Base-by-base conservation (phyloP, 2,113 vertebrate species). In the Ifrita kowaldi region DNA sequence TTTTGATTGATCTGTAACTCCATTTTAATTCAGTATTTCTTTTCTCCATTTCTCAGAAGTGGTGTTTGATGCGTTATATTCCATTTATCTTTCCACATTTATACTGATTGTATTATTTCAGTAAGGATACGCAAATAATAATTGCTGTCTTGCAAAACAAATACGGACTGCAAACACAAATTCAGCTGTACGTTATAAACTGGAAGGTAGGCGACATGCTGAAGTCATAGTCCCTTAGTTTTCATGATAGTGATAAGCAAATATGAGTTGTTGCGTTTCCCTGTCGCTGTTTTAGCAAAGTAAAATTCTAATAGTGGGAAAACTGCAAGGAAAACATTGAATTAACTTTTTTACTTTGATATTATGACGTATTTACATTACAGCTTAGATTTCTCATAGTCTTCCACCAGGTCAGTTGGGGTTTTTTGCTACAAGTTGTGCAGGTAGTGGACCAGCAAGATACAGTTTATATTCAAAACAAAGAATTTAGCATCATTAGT, bases 381-480 rank as follows among this genome's bases (percentile, higher is more conserved):
- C 2, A 78, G 9, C 2, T 12, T 68, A 49, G 4, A 4, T 50
- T 22, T 56, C 10, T 28, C 30, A 33, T 37, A 41, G 23, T n/a
- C 15, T 92, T 37, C 17, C 17, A 46, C 39, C 8, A 47, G 15
- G 8, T 8, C 57, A 10, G 23, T 46, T 47, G 17, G 18, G 5
- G 1, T 39, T 46, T 70, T 89, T 75, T 67, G 4, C 30, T 79
- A 35, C 12, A 70, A 42, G 6, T 8, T 53, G 5, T 57, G 14
- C 37, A 89, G 14, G 3, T 62, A 47, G 5, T 5, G 41, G 30
- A 18, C 2, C 7, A 74, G 16, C 0, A 0, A 82, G 59, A 26
- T 4, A 26, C 15, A 55, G 2, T 42, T 60, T 62, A 33, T 55
- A 35, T 11, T 49, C 5, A 71, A 82, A 79, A 3, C 1, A 57